phyloP scores from a whole-genome alignment of 2,113 vertebrate genomes.

The Nannospalax galili region DNA sequence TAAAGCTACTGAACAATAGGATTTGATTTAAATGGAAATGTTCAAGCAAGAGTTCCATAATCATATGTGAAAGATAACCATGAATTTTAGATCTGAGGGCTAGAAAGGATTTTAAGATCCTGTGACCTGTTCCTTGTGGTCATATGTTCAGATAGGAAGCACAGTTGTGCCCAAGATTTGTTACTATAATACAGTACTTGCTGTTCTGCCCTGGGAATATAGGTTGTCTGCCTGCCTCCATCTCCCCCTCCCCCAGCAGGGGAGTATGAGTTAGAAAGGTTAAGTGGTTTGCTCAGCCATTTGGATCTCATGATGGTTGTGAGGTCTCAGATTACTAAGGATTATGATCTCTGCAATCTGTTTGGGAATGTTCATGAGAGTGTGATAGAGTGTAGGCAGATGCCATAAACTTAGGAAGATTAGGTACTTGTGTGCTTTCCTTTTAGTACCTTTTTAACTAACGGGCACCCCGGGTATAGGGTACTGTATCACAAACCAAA shows the following conservation, averaged over 20 bases:
- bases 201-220: neutral
- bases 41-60: conserved; percentile 5
- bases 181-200: neutral
- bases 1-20: conserved; percentile 2
- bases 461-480: neutral
- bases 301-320: conserved; percentile 4
- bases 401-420: neutral
- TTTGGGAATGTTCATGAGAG: neutral
- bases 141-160: conserved; percentile 9
- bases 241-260: neutral
- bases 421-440: neutral
- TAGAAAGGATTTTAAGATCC: conserved; percentile 36
- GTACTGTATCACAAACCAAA: neutral
- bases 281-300: neutral
- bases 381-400: neutral
- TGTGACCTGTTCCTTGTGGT: neutral
- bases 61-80: neutral
- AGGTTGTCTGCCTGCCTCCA: neutral
- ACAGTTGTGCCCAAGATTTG: conserved; percentile 19
- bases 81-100: conserved; percentile 51
- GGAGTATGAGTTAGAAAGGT: neutral
- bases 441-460: neutral
- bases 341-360: neutral
- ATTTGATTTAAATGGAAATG: conserved; percentile 39
- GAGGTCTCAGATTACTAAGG: neutral